A percentile compares a stretch with the other conserved stretches of the same genome.
Conservation (phyloP, 2,888 invertebrate species). For the Oscheius myriophilus region DNA sequence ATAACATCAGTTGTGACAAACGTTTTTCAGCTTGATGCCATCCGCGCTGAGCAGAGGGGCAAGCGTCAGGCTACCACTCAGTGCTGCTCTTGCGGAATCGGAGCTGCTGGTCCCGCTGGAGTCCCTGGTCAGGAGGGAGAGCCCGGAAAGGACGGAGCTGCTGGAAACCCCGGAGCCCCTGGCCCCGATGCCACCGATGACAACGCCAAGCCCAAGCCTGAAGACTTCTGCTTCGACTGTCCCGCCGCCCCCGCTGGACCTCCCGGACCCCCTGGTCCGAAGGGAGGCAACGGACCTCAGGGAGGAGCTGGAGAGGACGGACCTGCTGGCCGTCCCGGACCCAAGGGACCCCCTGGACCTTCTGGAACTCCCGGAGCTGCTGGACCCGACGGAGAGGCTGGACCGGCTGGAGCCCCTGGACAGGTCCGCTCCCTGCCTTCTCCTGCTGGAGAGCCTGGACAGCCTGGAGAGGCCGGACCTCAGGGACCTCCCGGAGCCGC, state of each 20-base stretch:
- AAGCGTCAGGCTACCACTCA: slow-evolving; percentile 25
- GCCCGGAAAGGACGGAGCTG: slow-evolving; percentile 28
- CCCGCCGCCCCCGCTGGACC: slow-evolving; percentile 30
- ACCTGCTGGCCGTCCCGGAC: slow-evolving; percentile 58
- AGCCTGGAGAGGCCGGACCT: slow-evolving; percentile 51
- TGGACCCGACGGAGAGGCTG: slow-evolving; percentile 33
- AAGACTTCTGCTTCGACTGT: slow-evolving; percentile 33
- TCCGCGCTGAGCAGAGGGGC: slow-evolving; percentile 21
- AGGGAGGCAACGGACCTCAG: slow-evolving; percentile 53
- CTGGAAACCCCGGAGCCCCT: slow-evolving; percentile 28
- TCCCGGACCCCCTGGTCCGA: slow-evolving; percentile 43
- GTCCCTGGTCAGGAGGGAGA: slow-evolving; percentile 31
- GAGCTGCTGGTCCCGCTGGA: slow-evolving; percentile 30
- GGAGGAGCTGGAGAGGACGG: slow-evolving; percentile 57
- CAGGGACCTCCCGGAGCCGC: slow-evolving; percentile 54
- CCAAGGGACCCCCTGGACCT: slow-evolving; percentile 46
- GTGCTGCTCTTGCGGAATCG: slow-evolving; percentile 32
- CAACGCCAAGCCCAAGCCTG: slow-evolving; percentile 28
- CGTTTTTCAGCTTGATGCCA: slow-evolving; percentile 26
- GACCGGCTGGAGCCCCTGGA: slow-evolving; percentile 43
- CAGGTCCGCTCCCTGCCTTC: slow-evolving; percentile 26
- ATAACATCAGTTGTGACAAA: background rate
- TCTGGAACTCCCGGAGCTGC: slow-evolving; percentile 24
- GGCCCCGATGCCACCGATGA: slow-evolving; percentile 31
- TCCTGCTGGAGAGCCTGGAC: slow-evolving; percentile 43